phyloP scores from a whole-genome alignment of 2,797 vertebrate species.

The Staurois parvus region DNA sequence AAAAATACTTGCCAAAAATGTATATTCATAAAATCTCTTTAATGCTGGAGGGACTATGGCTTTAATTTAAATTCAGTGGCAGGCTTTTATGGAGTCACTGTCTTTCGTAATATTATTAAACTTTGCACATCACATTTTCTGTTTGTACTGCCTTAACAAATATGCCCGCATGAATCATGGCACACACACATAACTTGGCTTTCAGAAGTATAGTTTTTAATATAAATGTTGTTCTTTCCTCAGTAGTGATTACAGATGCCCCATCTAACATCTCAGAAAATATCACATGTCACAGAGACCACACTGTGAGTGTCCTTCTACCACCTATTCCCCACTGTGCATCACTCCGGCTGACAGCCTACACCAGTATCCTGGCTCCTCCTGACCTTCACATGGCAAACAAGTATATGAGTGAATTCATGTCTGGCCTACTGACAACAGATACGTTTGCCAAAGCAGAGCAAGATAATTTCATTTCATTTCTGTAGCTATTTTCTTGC shows the following conservation, averaged over 20 bases:
- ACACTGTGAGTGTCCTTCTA: slow-evolving; percentile 75
- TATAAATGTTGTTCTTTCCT: slow-evolving; percentile 1
- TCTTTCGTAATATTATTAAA: neutral
- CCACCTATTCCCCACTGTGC: slow-evolving; percentile 75
- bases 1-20: neutral
- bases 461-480: slow-evolving; percentile 92
- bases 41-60: neutral
- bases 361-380: slow-evolving; percentile 77
- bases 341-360: slow-evolving; percentile 81
- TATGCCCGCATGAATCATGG: neutral
- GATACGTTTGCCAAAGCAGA: slow-evolving; percentile 87
- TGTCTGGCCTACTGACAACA: slow-evolving; percentile 90
- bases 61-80: neutral
- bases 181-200: neutral
- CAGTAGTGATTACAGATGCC: neutral
- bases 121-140: neutral
- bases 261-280: slow-evolving; percentile 59
- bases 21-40: neutral
- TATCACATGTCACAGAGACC: slow-evolving; percentile 68
- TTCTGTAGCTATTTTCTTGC: slow-evolving; percentile 89
- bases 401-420: slow-evolving; percentile 87
- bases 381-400: slow-evolving; percentile 77
- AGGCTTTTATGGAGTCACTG: neutral
- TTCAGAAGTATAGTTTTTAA: neutral
- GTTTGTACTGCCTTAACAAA: neutral